Conservation (phyloP, 2,888 invertebrate species). For the Orchesellides sinensis region DNA sequence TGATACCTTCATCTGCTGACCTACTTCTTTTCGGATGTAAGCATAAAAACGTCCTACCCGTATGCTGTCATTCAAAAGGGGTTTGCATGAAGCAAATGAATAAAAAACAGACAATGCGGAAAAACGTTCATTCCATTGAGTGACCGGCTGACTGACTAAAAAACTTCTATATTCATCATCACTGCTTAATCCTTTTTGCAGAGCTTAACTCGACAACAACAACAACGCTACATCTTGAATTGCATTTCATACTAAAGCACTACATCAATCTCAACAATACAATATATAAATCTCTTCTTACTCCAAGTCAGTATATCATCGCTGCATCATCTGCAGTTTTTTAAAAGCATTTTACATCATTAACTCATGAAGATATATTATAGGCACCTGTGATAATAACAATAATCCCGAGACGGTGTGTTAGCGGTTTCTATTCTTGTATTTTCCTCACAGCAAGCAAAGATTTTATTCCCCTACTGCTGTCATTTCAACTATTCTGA, state of each 20-base stretch:
- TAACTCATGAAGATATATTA: slow-evolving; percentile 22
- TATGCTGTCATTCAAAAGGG: no score
- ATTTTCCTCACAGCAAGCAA: slow-evolving; percentile 11
- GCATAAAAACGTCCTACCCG: no score
- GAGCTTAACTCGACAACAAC: no score
- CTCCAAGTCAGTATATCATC: no score
- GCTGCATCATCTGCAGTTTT: slow-evolving; percentile 26
- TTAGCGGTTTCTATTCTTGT: slow-evolving; percentile 39
- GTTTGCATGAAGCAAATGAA: no score
- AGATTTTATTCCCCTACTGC: no score
- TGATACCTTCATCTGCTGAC: no score
- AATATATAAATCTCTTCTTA: not conserved
- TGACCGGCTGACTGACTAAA: slow-evolving; percentile 47
- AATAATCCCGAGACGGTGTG: slow-evolving; percentile 7
- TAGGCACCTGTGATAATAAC: slow-evolving; percentile 38
- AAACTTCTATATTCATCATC: not conserved
- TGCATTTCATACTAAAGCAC: not conserved
- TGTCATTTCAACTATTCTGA: slow-evolving; percentile 36
- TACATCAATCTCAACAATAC: not conserved
- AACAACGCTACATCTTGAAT: no score
- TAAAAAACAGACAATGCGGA: slow-evolving; percentile 13
- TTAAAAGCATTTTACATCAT: slow-evolving; percentile 29
- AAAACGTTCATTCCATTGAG: slow-evolving; percentile 51
- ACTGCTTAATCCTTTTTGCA: not conserved
- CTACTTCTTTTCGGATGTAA: slow-evolving; percentile 14